Base-by-base conservation (phyloP, 1,140 invertebrate species). In the Ruditapes philippinarum region DNA sequence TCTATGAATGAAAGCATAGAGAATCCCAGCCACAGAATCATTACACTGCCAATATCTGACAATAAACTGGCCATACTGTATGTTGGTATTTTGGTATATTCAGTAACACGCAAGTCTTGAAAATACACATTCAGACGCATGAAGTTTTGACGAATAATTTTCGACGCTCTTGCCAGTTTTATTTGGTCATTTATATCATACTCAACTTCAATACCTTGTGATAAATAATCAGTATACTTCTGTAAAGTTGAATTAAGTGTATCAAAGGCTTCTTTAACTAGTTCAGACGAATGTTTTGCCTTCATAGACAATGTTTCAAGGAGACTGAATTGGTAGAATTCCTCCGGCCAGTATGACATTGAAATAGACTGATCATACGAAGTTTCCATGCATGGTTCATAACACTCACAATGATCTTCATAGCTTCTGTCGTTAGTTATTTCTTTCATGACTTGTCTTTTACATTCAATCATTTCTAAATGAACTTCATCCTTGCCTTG, bases 11-110 rank as follows among this genome's bases (percentile, higher is more conserved):
- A 94, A 42, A 95, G 81, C 12, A 95, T 92, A 25, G 94, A 95
- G 65, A 95, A 93, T 3, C 94, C 94, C 93, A 95, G 94, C 94
- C 94, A 95, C 28, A 95, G 88, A 17, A 94, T 93, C 22, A 95
- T 80, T 0, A 94, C 94, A 9, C 94, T 93, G 4, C 94, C 94
- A 57, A 95, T 94, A 68, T 95, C 94, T 0, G 94, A 92, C 80
- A 95, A 93, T 81, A 95, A 90, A 83, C 94, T 93, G 1, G 91
- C 92, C 9, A 95, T 87, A 0, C 91, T 92, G 86, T 95, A 95
- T 14, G 92, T 93, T 38, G 94, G 92, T 78, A 94, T 94, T 85
- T 95, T 93, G 68, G 90, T 91, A 54, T 93, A 93, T 83, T 95
- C 93, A 19, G 93, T 91, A 11, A 94, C 93, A 89, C 93, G 94